Base-by-base conservation (phyloP, 2,888 invertebrate genomes). In the Acronicta alni region DNA sequence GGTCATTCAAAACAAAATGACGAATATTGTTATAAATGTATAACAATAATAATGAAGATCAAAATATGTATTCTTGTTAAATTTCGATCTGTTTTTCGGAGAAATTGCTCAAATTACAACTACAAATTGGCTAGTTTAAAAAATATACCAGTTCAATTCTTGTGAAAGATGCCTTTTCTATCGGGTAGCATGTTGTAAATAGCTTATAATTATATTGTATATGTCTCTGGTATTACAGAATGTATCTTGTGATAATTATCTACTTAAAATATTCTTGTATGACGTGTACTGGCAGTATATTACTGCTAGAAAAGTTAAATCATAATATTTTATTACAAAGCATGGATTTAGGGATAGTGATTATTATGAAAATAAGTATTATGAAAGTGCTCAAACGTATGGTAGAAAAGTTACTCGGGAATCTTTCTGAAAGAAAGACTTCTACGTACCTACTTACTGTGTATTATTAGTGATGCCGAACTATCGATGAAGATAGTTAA, bases 141-240 rank as follows among this genome's bases (percentile, higher is more conserved):
- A 32, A 30, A 32, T 12, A n/a, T 32, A 14, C 32, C 8, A 20
- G 17, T 37, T 10, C 30, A 15, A 10, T n/a, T n/a, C n/a, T 47
- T 57, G 54, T 53, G 67, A 67, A 71, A 62, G 66, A 59, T 57
- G 58, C 57, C 58, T 65, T 70, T 65, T 75, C 55, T 63, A 39
- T 65, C 80, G 84, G 86, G 84, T 85, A 83, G 78, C 71, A 15
- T 87, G 85, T 86, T 87, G 85, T 86, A 86, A 23, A 84, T 84
- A 86, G 75, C 62, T 63, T 64, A 46, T 60, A 62, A 57, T 54
- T 64, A 48, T 47, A 72, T 47, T 49, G 42, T 41, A 46, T 42
- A 44, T 57, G 46, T 75, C 56, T 72, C 51, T 64, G 64, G 72
- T 52, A 38, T 59, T 47, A 16, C 41, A 67, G 57, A 72, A 67